phyloP scores from a whole-genome alignment of 1,140 invertebrate species.

The Meloidogyne hapla region DNA sequence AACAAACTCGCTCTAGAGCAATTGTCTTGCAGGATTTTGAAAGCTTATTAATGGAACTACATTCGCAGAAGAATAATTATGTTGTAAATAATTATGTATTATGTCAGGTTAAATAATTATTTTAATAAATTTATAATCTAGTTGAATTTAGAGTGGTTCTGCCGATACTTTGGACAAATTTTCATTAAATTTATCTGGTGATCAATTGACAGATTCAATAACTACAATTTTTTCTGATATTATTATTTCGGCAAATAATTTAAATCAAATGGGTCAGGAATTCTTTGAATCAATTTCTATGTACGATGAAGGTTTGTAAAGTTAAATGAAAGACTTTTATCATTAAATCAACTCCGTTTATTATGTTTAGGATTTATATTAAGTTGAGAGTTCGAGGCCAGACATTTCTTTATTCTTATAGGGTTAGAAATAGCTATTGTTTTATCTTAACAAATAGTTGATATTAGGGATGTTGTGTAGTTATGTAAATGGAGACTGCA shows the following conservation, averaged over 20 bases:
- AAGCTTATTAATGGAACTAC: neutral
- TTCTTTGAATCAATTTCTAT: conserved; percentile 40
- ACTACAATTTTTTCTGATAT: conserved; percentile 34
- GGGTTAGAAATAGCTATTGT: too few relatives aligned
- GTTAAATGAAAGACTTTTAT: neutral
- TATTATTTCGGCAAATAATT: conserved; percentile 38
- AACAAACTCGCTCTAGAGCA: conserved; percentile 20
- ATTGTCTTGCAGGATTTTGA: conserved; percentile 11
- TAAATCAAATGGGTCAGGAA: conserved; percentile 13
- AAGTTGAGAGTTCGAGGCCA: too few relatives aligned
- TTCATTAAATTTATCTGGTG: conserved; percentile 16
- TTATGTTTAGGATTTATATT: too few relatives aligned
- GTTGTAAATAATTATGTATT: neutral
- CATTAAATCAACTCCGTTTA: too few relatives aligned
- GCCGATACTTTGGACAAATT: neutral
- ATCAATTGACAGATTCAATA: conserved; percentile 40
- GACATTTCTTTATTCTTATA: too few relatives aligned
- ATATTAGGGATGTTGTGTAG: too few relatives aligned
- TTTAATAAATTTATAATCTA: neutral
- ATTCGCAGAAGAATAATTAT: neutral
- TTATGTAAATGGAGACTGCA: too few relatives aligned
- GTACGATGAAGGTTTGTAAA: conserved; percentile 43
- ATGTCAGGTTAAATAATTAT: neutral
- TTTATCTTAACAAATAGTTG: too few relatives aligned
- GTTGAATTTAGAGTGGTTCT: neutral